Conservation (phyloP, 2,888 invertebrate species). For the Villa cingulata region DNA sequence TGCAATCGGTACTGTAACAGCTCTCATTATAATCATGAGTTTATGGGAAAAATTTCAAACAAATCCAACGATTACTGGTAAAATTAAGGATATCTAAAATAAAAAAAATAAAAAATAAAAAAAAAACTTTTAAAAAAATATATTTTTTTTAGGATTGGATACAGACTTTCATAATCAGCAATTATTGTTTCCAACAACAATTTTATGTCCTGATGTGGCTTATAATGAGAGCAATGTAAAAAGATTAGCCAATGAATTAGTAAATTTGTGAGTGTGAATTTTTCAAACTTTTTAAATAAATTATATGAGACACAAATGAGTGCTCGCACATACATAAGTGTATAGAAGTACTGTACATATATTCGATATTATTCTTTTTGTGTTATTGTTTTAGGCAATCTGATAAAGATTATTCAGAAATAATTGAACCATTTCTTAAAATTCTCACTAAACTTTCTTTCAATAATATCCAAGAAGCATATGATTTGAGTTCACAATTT, state of each 20-base stretch:
- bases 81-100: background rate
- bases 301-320: no score
- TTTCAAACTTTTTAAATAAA: background rate
- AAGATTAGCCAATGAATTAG: constrained; percentile 22
- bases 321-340: no score
- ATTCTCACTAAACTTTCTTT: constrained; percentile 35
- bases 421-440: constrained; percentile 28
- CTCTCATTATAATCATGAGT: constrained; percentile 59
- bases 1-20: constrained; percentile 52
- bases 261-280: constrained; percentile 23
- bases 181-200: constrained; percentile 59
- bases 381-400: no score
- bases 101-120: background rate
- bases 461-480: constrained; percentile 27
- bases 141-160: constrained; percentile 45
- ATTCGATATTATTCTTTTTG: no score
- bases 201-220: constrained; percentile 46
- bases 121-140: background rate
- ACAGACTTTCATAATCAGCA: constrained; percentile 72
- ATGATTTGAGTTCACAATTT: constrained; percentile 19
- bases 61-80: constrained; percentile 65
- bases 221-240: constrained; percentile 33
- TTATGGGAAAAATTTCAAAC: constrained; percentile 75
- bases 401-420: no score
- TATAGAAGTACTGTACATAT: no score